Evolutionary conservation across 2,888 invertebrate species (phyloP).

Genomic region (Anagyrus pseudococci): DNA sequence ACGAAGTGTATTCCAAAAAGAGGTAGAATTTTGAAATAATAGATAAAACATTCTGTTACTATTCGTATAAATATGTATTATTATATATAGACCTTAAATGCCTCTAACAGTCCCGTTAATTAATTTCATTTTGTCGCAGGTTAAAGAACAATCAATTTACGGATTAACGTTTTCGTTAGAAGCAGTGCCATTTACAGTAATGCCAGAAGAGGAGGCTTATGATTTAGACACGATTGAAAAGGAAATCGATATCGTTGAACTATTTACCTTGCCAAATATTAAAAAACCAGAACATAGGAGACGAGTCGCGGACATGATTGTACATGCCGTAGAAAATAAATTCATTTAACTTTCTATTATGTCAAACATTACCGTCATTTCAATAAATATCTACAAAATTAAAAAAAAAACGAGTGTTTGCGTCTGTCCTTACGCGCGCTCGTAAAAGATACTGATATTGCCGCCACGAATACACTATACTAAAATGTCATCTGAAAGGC

Average conservation of each 20-base stretch:
- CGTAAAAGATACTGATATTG: too few relatives aligned
- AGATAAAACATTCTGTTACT: too few relatives aligned
- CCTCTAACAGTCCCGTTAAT: too few relatives aligned
- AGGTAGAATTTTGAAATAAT: conserved; percentile 51
- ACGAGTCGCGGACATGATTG: conserved; percentile 70
- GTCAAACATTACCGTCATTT: too few relatives aligned
- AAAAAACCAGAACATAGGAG: conserved; percentile 67
- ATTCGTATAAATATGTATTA: too few relatives aligned
- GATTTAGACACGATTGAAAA: conserved; percentile 68
- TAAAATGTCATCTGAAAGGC: too few relatives aligned
- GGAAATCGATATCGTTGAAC: conserved; percentile 67
- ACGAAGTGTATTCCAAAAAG: conserved; percentile 64
- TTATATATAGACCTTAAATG: too few relatives aligned
- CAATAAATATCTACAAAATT: too few relatives aligned
- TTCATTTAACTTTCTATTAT: conserved; percentile 62
- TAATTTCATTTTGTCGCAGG: conserved; percentile 40
- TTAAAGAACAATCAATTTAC: conserved; percentile 66
- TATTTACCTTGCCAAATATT: conserved; percentile 71
- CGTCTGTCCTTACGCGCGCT: too few relatives aligned
- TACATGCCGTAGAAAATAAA: conserved; percentile 70
- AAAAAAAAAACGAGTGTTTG: too few relatives aligned
- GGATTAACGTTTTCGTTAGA: conserved; percentile 70
- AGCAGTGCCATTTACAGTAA: conserved; percentile 66
- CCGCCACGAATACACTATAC: too few relatives aligned
- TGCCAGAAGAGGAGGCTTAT: conserved; percentile 67